Base-by-base conservation (phyloP, 2,113 vertebrate species). In the Tragelaphus imberbis region DNA sequence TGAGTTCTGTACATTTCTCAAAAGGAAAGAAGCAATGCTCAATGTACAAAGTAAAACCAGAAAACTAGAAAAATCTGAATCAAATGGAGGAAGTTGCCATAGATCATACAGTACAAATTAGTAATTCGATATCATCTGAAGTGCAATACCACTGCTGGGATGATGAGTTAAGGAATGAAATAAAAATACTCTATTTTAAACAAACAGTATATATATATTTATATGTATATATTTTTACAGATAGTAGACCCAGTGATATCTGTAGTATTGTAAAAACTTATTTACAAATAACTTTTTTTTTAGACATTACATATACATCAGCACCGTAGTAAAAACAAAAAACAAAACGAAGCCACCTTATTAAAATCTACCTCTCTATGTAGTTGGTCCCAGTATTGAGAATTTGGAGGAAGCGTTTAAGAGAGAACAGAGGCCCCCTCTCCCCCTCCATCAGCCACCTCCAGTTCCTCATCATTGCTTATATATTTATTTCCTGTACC, bases 131-230 rank as follows among this genome's bases (percentile, higher is more conserved):
- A 98, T 99, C 99, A 98, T 99, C 99, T 99, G 99, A 99, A 99
- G 99, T 99, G 99, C 99, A 99, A 99, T 99, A 99, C 99, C 99
- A 99, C 99, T 99, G 99, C 99, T 99, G 99, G 98, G 99, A 98
- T 97, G 98, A 99, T 99, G 99, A 99, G 99, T 99, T 99, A 99
- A 99, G 99, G 99, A 99, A 99, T 98, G 99, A 99, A 99, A 99
- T 99, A 99, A 99, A 99, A 99, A 99, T 99, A 99, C 99, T 99
- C 99, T 99, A 99, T 99, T 99, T 99, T 99, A 99, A 99, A 99
- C 99, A 99, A 99, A 99, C 99, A 99, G 99, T 99, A 99, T 99
- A 99, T 99, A 99, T 98, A 98, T 98, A 98, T 98, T 94, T 98
- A 96, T 98, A 94, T 98, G 88, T 98, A 97, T 99, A 98, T 99